Percentiles rank a stretch among this genome's conserved stretches.
Evolutionary conservation across 2,888 invertebrate genomes (phyloP).

Genomic region (Drosophila paramelanica): DNA sequence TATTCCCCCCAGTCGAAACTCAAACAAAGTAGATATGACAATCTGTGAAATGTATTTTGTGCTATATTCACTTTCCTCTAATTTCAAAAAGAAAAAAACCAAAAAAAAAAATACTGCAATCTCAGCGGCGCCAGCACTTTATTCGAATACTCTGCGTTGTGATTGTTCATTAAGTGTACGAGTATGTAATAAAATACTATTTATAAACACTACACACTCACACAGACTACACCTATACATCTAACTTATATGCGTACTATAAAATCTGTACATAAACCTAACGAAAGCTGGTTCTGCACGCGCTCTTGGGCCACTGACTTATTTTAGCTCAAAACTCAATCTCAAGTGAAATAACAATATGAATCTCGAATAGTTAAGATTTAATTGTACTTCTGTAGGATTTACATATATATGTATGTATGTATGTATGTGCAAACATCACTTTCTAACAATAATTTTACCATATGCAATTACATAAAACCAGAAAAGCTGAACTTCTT

Average conservation of each 20-base stretch:
- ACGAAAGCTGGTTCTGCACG: constrained; percentile 30
- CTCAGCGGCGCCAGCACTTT: constrained; percentile 71
- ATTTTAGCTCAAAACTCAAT: constrained; percentile 54
- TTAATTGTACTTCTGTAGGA: constrained; percentile 13
- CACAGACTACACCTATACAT: constrained; percentile 31
- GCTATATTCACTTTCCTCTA: constrained; percentile 53
- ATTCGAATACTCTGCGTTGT: constrained; percentile 84
- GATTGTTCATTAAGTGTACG: constrained; percentile 83
- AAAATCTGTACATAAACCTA: constrained; percentile 51
- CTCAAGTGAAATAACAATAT: constrained; percentile 64
- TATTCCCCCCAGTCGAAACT: constrained; percentile 43
- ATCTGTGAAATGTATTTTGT: constrained; percentile 69
- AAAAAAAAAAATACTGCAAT: constrained; percentile 36
- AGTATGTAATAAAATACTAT: constrained; percentile 54
- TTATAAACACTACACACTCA: constrained; percentile 39
- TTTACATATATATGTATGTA: constrained; percentile 3
- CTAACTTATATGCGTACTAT: constrained; percentile 15
- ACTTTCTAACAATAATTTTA: constrained; percentile 56
- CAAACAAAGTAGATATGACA: constrained; percentile 72
- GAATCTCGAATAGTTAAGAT: constrained; percentile 40
- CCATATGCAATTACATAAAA: constrained; percentile 10
- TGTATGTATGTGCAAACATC: constrained; percentile 27
- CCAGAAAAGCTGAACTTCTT: constrained; percentile 6
- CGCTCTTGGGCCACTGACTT: constrained; percentile 37
- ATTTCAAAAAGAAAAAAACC: constrained; percentile 34